Conservation (phyloP, 2,888 invertebrate species). For the Drosophila putrida region DNA sequence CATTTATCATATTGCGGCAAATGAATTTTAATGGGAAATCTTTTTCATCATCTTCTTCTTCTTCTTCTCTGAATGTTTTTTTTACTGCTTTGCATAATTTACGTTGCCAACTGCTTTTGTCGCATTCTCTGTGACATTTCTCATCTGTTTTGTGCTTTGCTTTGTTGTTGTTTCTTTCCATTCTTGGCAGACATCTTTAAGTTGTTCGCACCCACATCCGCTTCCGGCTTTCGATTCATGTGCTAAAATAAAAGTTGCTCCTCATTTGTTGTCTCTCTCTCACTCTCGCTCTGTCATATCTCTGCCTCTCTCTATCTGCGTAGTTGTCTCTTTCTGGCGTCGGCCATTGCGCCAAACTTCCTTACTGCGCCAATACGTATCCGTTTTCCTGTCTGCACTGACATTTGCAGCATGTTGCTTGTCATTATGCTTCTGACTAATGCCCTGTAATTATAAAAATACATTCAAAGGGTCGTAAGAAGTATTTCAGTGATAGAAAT, state of each 20-base stretch:
- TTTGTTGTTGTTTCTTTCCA: conserved; percentile 2
- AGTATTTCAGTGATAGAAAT: too few species aligned
- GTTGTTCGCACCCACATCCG: conserved; percentile 73
- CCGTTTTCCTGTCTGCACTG: conserved; percentile 79
- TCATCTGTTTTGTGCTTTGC: conserved; percentile 10
- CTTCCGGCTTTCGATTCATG: conserved; percentile 50
- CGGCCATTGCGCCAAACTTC: conserved; percentile 68
- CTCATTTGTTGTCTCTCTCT: conserved; percentile 22
- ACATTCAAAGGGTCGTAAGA: neutral
- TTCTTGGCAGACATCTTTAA: conserved; percentile 65
- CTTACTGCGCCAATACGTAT: conserved; percentile 78
- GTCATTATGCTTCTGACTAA: conserved; percentile 60
- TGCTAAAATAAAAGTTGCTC: conserved; percentile 41
- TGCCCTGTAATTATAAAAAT: conserved; percentile 19
- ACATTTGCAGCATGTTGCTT: conserved; percentile 75
- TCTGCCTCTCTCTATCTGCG: conserved; percentile 2
- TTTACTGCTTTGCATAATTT: conserved; percentile 57
- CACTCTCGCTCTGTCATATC: conserved; percentile 1
- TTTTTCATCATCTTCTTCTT: neutral
- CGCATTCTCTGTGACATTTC: conserved; percentile 45
- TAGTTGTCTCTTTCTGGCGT: conserved; percentile 19
- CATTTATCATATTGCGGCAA: conserved; percentile 70
- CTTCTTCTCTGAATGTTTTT: neutral
- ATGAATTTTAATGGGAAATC: conserved; percentile 72
- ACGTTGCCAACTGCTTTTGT: conserved; percentile 58